A percentile compares a stretch with the other conserved stretches of the same genome.
Evolutionary conservation across 2,797 vertebrate species (phyloP).

Genomic region (Heterohyrax brucei): DNA sequence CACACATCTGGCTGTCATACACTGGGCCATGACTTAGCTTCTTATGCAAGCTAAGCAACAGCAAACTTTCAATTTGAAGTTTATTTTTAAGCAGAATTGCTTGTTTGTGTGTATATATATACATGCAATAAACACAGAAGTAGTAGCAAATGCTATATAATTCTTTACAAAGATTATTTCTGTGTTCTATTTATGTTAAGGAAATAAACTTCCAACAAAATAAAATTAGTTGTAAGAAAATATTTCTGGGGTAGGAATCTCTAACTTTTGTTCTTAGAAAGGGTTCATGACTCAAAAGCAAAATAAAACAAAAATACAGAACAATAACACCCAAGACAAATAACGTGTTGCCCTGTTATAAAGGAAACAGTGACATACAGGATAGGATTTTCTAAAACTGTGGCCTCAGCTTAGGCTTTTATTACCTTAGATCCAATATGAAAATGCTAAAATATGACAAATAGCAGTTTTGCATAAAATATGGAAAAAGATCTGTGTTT

Average conservation of each 20-base stretch:
- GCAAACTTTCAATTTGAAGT: neutral
- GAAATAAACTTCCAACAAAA: slow-evolving; percentile 23
- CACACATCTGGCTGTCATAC: neutral
- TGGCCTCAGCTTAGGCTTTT: neutral
- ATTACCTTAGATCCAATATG: slow-evolving; percentile 50
- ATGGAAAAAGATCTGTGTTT: slow-evolving; percentile 51
- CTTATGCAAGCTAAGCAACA: neutral
- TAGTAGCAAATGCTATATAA: neutral
- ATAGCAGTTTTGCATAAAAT: slow-evolving; percentile 65
- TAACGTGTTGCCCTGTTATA: neutral
- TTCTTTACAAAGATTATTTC: neutral
- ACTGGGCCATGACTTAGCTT: neutral
- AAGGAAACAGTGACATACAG: neutral
- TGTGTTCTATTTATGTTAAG: neutral
- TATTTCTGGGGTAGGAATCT: neutral
- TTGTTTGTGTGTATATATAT: neutral
- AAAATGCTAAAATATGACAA: slow-evolving; percentile 20
- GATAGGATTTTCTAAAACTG: neutral
- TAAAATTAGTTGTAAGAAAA: neutral
- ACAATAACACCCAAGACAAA: neutral
- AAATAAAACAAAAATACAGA: neutral
- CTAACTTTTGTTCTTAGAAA: neutral
- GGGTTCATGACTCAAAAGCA: neutral
- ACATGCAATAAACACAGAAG: neutral
- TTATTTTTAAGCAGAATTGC: neutral